phyloP scores from a whole-genome alignment of 2,888 invertebrate species.

The Formica aserva region DNA sequence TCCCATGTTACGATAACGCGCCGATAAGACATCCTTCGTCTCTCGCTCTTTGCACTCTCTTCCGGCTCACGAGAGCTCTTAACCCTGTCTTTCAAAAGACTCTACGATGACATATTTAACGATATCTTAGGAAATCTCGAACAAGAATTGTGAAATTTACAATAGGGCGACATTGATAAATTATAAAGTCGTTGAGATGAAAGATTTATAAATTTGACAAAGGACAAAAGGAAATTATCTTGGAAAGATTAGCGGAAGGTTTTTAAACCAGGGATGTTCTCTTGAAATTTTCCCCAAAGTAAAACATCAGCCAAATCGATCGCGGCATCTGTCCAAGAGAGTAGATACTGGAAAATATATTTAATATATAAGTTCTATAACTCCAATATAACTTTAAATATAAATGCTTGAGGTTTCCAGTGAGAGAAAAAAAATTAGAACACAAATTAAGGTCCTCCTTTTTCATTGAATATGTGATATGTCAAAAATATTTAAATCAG shows the following conservation, averaged over 20 bases:
- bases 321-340: not conserved
- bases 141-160: not conserved
- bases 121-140: not conserved
- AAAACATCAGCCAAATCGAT: not conserved
- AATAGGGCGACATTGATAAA: not conserved
- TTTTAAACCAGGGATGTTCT: not conserved
- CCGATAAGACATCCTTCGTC: slow-evolving; percentile 36
- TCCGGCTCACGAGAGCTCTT: slow-evolving; percentile 6
- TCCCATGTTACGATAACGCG: slow-evolving; percentile 33
- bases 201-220: not conserved
- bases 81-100: slow-evolving; percentile 22
- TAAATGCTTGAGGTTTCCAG: not conserved
- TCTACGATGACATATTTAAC: not conserved
- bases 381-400: not conserved
- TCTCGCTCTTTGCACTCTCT: not conserved
- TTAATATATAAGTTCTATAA: not conserved
- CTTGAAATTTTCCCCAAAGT: not conserved
- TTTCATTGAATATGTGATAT: not conserved
- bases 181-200: not conserved
- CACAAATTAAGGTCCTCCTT: not conserved
- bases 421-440: not conserved
- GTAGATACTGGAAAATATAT: not conserved
- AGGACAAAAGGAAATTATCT: not conserved
- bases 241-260: not conserved
- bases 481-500: not conserved